phyloP scores from a whole-genome alignment of 2,113 vertebrate genomes.

The Melierax canorus region DNA sequence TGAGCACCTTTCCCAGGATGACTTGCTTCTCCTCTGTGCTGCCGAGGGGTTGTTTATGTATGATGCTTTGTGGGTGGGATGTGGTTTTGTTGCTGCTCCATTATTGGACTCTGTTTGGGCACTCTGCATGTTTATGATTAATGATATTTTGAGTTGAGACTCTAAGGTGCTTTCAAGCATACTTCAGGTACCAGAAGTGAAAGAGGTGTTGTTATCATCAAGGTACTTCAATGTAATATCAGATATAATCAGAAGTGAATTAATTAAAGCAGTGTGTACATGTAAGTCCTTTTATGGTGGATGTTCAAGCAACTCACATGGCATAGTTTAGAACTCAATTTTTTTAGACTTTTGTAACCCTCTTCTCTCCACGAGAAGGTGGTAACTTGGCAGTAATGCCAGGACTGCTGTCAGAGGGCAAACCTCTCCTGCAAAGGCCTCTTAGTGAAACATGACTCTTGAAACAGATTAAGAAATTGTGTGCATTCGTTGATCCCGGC shows the following conservation, averaged over 20 bases:
- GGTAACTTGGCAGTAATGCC: neutral
- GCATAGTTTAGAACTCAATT: neutral
- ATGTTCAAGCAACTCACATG: neutral
- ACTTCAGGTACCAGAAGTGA: neutral
- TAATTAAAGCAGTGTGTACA: conserved; percentile 3
- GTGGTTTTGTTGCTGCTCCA: neutral
- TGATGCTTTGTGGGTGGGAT: conserved; percentile 11
- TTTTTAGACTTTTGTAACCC: neutral
- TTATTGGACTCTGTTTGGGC: conserved; percentile 9
- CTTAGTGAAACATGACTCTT: neutral
- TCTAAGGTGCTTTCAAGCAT: conserved; percentile 19
- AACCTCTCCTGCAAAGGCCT: neutral
- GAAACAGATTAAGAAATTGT: neutral
- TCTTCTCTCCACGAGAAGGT: neutral
- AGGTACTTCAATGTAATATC: neutral
- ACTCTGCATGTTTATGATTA: neutral
- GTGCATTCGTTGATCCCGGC: neutral
- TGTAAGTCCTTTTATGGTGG: neutral
- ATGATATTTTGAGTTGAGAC: conserved; percentile 8
- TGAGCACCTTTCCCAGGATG: neutral
- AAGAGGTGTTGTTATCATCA: conserved; percentile 26
- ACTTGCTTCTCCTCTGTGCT: neutral
- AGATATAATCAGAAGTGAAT: conserved; percentile 6
- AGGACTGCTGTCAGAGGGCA: neutral
- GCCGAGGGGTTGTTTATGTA: neutral